Evolutionary conservation across 1,140 invertebrate species (phyloP), one percentile per base, ranked within the genome.

Genomic region (Drosophila pseudoananassae): DNA sequence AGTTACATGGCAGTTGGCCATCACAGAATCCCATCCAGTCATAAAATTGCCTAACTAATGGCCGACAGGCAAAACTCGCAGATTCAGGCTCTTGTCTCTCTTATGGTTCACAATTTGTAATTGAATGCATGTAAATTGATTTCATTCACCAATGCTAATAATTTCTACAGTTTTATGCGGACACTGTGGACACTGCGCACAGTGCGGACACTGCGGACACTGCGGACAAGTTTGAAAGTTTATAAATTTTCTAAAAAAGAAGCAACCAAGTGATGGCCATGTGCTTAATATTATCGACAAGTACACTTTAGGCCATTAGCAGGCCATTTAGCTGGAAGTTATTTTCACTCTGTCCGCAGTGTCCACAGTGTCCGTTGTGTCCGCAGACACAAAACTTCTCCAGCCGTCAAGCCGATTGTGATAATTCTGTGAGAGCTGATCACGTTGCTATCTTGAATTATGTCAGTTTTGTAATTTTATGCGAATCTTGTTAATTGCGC

Each of bases 231-330:
- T 17, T 68, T 65, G 63, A 73, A 61, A 68, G 76, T 66, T 68
- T 59, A 82, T 82, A 80, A 75, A 76, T 75, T 71, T 45, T 43
- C 33, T 36, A 36, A 36, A 36, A 31, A 25, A 15, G 45, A 33
- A 17, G 29, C 12, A 29, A 12, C 59, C 77, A 73, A 81, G 77
- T 85, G 76, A 85, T 70, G 81, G 58, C 51, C 58, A 66, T 76
- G 79, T 74, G 76, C 69, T 85, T 80, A 89, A 89, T 90, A 85
- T 90, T 90, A 90, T 90, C 87, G 53, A 58, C 81, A 90, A 90
- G 77, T 90, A 90, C 87, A 90, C 85, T 85, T 90, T 85, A 74
- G 81, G 74, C 85, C 87, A 90, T 90, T 90, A 90, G 87, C 85
- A 90, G 85, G 60, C 85, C 88, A 90, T 90, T 90, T 87, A 78